These are phyloP conservation scores for Drosophila longiperda DNA, from an alignment of 2,888 invertebrate genomes.

Conservation along the genomic window DNA sequence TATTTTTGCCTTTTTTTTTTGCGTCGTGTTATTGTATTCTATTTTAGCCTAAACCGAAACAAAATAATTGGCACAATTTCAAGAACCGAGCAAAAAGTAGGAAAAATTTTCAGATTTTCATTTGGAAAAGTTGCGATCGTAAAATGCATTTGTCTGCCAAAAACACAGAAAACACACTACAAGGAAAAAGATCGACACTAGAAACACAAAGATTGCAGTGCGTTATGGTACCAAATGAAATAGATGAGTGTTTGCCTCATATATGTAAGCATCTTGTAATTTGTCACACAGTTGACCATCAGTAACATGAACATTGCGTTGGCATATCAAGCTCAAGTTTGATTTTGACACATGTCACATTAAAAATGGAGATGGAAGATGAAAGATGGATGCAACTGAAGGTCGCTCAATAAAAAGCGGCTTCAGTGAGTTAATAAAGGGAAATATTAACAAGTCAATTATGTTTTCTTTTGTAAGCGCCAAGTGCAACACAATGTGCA, in stretches of 20 bases:
- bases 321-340: constrained; percentile 48
- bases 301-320: constrained; percentile 1
- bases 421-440: background rate
- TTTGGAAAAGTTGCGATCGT: constrained; percentile 48
- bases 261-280: constrained; percentile 13
- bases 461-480: constrained; percentile 12
- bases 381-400: constrained; percentile 21
- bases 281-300: constrained; percentile 35
- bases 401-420: constrained; percentile 36
- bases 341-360: constrained; percentile 18
- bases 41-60: constrained; percentile 59
- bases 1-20: constrained; percentile 5
- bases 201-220: constrained; percentile 23
- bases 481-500: constrained; percentile 11
- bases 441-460: constrained; percentile 18
- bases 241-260: background rate
- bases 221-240: constrained; percentile 12
- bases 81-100: constrained; percentile 31
- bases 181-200: constrained; percentile 1
- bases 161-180: background rate
- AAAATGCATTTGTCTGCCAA: constrained; percentile 41
- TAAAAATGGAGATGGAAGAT: background rate
- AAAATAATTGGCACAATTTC: constrained; percentile 74
- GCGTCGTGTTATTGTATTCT: constrained; percentile 56
- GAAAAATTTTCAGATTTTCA: constrained; percentile 46